Evolutionary conservation across 1,140 invertebrate species (phyloP), one percentile per base, ranked within the genome.

Genomic region (Drosophila nikananu): DNA sequence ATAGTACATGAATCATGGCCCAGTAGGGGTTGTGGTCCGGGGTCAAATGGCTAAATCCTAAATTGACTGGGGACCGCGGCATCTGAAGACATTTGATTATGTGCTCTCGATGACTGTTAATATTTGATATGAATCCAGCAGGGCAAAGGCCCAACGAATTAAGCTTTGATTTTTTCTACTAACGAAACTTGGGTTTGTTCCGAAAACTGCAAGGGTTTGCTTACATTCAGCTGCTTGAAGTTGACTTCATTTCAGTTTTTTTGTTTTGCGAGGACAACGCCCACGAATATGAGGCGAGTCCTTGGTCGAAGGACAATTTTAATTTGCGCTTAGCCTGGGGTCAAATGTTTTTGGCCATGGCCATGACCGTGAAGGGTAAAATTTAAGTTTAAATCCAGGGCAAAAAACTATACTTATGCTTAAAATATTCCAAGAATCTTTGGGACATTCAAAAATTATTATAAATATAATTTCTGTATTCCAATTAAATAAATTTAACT

Each of bases 251-350:
- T 23, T 54, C 39, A 32, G 8, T 0, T 37, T 41, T 48, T 57
- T 62, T n/a, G n/a, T 42, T 64, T 63, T 19, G 59, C 19, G 9
- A 19, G 27, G 30, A 61, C 66, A 9, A 71, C 54, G 59, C 72
- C 46, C 42, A 39, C 60, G 30, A 39, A 51, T 42, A 32, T 54
- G 39, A 41, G 58, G 27, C 12, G 51, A 27, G 57, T 73, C 60
- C 66, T 57, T 48, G 59, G 60, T n/a, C 74, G 68, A 86, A 82
- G 82, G 83, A 86, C 83, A 86, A 67, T 86, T 86, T 86, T 86
- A 86, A 86, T 86, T 82, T 79, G 82, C 65, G 82, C 51, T 81
- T 62, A 42, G 62, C 44, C 73, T 75, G 74, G 78, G 63, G 82
- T 48, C 44, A 62, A 67, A 42, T 62, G 72, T 12, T 48, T 75